A percentile compares a stretch with the other conserved stretches of the same genome.
These are phyloP conservation scores for Adoxophyes honmai DNA, from an alignment of 1,140 invertebrate genomes.

Conservation along the genomic window DNA sequence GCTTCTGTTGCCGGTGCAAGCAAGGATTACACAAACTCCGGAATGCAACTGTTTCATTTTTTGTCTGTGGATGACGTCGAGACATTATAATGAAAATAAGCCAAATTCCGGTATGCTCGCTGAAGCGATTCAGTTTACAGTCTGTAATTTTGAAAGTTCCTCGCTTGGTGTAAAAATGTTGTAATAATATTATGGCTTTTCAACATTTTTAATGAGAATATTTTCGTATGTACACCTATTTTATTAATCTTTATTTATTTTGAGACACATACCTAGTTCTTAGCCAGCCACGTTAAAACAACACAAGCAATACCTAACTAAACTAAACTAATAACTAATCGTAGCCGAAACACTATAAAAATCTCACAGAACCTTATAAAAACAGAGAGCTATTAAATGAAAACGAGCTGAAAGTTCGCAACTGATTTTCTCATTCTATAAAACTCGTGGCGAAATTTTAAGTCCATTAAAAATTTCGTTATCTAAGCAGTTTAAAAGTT, in stretches of 20 bases:
- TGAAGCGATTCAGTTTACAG: not conserved
- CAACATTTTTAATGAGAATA: too few species aligned
- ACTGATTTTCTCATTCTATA: not conserved
- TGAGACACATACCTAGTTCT: too few species aligned
- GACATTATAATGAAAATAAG: conserved; percentile 43
- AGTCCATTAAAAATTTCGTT: conserved; percentile 11
- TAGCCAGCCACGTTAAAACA: too few species aligned
- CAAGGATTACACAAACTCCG: conserved; percentile 46
- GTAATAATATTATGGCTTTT: too few species aligned
- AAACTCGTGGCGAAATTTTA: conserved; percentile 2
- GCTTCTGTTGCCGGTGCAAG: conserved; percentile 55
- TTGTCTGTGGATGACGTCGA: conserved; percentile 34
- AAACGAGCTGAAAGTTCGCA: not conserved
- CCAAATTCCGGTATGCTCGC: conserved; percentile 6
- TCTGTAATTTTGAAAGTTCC: too few species aligned
- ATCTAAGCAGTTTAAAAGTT: conserved; percentile 14
- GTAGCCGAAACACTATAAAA: too few species aligned
- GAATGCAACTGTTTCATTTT: conserved; percentile 48
- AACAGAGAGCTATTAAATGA: not conserved
- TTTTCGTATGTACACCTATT: too few species aligned
- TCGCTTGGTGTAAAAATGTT: too few species aligned
- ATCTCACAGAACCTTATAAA: too few species aligned
- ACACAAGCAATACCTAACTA: too few species aligned
- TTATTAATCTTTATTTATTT: too few species aligned
- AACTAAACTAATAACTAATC: too few species aligned